Percentiles rank a stretch among this genome's conserved stretches.
phyloP scores from a whole-genome alignment of 2,888 invertebrate genomes.

The Sericinus montela region DNA sequence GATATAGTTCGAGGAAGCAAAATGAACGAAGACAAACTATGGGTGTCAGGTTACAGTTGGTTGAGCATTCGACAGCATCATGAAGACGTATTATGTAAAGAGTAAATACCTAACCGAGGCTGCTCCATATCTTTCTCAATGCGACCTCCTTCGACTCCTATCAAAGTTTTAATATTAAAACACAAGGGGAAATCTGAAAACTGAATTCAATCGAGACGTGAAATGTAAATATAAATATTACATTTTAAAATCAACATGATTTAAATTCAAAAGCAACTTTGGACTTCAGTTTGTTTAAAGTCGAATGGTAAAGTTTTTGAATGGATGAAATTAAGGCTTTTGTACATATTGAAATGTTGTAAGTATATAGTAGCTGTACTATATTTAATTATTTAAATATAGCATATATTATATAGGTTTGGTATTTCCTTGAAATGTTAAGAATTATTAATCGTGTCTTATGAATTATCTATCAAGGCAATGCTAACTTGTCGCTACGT shows the following conservation, averaged over 20 bases:
- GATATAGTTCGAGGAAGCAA: constrained; percentile 28
- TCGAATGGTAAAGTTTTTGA: neutral
- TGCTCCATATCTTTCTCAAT: constrained; percentile 11
- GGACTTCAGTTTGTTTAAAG: constrained; percentile 1
- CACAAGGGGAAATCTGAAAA: constrained; percentile 27
- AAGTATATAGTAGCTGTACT: neutral
- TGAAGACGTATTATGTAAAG: constrained; percentile 48
- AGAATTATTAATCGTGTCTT: too few species aligned
- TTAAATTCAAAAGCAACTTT: constrained; percentile 1
- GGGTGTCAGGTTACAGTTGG: constrained; percentile 32
- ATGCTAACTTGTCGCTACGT: too few species aligned
- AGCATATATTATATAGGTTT: too few species aligned
- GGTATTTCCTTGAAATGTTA: too few species aligned
- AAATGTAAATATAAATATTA: constrained; percentile 27
- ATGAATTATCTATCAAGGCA: too few species aligned
- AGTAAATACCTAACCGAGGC: constrained; percentile 31
- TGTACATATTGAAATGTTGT: neutral
- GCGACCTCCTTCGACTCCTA: constrained; percentile 21
- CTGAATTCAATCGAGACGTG: constrained; percentile 29
- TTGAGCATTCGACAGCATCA: constrained; percentile 38
- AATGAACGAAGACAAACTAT: constrained; percentile 37
- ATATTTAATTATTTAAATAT: too few species aligned
- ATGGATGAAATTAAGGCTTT: neutral
- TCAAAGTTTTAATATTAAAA: constrained; percentile 36
- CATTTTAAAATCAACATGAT: constrained; percentile 11